Evolutionary conservation across 2,888 invertebrate species (phyloP).

Genomic region (Gnatocerus cornutus): DNA sequence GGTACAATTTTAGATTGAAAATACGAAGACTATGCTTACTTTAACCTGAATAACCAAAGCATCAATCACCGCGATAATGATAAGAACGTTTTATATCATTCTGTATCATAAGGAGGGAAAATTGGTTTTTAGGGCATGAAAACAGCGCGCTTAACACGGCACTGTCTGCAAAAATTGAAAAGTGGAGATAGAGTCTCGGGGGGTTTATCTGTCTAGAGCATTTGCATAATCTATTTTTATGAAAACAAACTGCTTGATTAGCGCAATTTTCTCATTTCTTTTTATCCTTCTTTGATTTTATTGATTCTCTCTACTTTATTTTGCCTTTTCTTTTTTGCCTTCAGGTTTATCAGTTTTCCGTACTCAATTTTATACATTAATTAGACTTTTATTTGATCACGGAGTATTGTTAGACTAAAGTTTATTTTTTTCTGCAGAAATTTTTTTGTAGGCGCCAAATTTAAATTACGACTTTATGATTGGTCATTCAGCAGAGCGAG

Average conservation of each 20-base stretch:
- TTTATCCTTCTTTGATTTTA: too few species aligned
- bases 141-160: conserved; percentile 10
- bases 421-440: too few species aligned
- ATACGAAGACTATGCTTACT: conserved; percentile 25
- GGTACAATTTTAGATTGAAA: conserved; percentile 33
- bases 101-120: conserved; percentile 7
- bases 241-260: not conserved
- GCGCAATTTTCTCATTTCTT: too few species aligned
- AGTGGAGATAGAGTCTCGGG: not conserved
- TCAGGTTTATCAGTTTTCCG: too few species aligned
- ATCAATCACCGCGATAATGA: conserved; percentile 38
- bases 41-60: conserved; percentile 23
- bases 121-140: conserved; percentile 15
- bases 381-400: too few species aligned
- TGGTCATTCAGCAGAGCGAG: too few species aligned
- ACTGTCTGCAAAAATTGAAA: not conserved
- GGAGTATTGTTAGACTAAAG: too few species aligned
- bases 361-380: too few species aligned
- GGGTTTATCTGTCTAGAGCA: not conserved
- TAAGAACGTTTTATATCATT: conserved; percentile 25
- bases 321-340: too few species aligned
- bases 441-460: too few species aligned
- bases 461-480: too few species aligned
- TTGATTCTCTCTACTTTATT: too few species aligned
- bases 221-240: not conserved